Evolutionary conservation across 2,113 vertebrate species (phyloP).

Genomic region (Donacobius atricapilla): DNA sequence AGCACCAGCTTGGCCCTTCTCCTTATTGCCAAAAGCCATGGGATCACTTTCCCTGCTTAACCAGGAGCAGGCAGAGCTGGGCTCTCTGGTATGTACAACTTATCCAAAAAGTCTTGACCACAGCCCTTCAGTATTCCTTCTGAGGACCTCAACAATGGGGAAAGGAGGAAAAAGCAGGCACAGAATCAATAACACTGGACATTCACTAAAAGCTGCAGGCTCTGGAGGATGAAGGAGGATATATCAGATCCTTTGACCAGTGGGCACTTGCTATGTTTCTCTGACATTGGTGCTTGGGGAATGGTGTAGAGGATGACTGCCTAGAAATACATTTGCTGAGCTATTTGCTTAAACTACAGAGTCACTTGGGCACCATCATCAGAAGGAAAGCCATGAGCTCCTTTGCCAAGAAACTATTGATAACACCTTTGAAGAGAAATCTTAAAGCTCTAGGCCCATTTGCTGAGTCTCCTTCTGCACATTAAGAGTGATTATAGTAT

Average conservation of each 20-base stretch:
- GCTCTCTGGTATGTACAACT: not conserved
- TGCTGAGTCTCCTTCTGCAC: not conserved
- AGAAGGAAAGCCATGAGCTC: conserved; percentile 7
- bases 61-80: not conserved
- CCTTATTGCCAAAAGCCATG: conserved; percentile 11
- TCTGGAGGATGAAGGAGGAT: not conserved
- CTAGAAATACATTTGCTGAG: conserved; percentile 21
- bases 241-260: not conserved
- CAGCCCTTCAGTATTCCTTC: not conserved
- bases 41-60: not conserved
- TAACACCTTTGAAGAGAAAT: not conserved
- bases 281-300: not conserved
- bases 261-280: not conserved
- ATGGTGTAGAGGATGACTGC: not conserved
- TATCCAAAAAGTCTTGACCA: not conserved
- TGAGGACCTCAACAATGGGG: not conserved
- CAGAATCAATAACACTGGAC: not conserved
- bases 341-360: conserved; percentile 36
- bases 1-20: not conserved
- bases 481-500: conserved; percentile 5
- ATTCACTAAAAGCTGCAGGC: not conserved
- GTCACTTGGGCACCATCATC: conserved; percentile 26
- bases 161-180: not conserved
- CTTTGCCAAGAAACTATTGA: conserved; percentile 22
- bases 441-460: not conserved